These are phyloP conservation scores for Rapana venosa DNA, from an alignment of 2,888 invertebrate species.

Conservation along the genomic window DNA sequence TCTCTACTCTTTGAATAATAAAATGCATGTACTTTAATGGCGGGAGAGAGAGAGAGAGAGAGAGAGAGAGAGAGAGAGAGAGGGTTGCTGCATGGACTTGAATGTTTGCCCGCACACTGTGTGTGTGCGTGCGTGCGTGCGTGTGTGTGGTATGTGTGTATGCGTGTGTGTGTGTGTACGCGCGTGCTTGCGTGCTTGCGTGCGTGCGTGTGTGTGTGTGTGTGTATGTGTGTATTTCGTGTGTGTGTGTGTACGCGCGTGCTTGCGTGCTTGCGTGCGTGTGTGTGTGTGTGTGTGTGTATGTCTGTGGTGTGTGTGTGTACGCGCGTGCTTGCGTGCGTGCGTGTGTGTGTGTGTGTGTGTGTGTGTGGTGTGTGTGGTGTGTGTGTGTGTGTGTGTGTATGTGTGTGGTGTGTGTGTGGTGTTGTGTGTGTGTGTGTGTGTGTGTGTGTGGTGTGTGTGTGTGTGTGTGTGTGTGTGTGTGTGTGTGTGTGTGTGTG, in stretches of 20 bases:
- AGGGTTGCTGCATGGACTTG: too few species aligned
- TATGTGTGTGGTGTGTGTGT: too few species aligned
- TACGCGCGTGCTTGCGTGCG: background rate
- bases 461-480: background rate
- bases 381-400: too few species aligned
- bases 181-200: too few species aligned
- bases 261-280: too few species aligned
- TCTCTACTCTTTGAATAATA: too few species aligned
- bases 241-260: background rate
- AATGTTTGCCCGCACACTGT: too few species aligned
- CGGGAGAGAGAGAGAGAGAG: background rate
- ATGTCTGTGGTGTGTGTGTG: background rate
- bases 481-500: background rate
- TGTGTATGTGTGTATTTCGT: too few species aligned
- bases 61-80: too few species aligned
- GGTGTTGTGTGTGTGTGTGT: background rate
- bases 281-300: slow-evolving; percentile 8
- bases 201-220: background rate
- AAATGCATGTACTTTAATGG: too few species aligned
- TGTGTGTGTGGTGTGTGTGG: background rate
- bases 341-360: background rate
- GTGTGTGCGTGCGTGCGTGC: background rate
- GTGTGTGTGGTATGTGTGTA: background rate
- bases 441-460: background rate
- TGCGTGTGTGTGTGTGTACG: too few species aligned